Conservation (phyloP, 2,797 vertebrate species). For the Bovichtus variegatus region DNA sequence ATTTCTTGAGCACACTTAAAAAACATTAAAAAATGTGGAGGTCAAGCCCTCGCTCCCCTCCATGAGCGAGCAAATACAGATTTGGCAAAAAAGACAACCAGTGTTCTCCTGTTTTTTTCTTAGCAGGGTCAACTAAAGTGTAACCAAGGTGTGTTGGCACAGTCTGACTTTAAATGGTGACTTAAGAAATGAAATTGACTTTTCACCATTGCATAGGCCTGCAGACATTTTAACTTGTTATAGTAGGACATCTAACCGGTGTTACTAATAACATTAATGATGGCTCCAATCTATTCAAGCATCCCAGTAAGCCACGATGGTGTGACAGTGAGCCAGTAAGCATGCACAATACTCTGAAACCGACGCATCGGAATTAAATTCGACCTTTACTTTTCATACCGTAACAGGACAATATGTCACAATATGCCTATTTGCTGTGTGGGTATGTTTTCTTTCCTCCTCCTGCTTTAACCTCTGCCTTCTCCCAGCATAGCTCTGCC, state of each 20-base stretch:
- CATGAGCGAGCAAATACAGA: neutral
- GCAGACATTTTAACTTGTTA: neutral
- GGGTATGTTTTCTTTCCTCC: neutral
- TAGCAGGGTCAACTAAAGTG: neutral
- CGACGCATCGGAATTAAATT: neutral
- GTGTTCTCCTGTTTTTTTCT: neutral
- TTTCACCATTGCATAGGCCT: neutral
- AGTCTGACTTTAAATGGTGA: neutral
- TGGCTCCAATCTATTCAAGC: neutral
- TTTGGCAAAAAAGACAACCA: neutral
- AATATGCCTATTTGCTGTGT: neutral
- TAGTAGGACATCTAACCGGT: neutral
- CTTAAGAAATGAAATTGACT: neutral
- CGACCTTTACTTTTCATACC: neutral
- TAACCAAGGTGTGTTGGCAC: neutral
- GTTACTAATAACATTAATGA: neutral
- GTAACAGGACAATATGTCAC: neutral
- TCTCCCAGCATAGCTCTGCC: neutral
- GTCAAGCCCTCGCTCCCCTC: neutral
- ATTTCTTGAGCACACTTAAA: slow-evolving; percentile 2
- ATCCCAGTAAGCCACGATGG: neutral
- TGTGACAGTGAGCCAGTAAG: neutral
- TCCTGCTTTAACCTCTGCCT: neutral
- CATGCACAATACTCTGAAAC: neutral
- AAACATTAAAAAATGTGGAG: neutral